Conservation (phyloP, 2,797 vertebrate genomes). For the Coreius guichenoti region DNA sequence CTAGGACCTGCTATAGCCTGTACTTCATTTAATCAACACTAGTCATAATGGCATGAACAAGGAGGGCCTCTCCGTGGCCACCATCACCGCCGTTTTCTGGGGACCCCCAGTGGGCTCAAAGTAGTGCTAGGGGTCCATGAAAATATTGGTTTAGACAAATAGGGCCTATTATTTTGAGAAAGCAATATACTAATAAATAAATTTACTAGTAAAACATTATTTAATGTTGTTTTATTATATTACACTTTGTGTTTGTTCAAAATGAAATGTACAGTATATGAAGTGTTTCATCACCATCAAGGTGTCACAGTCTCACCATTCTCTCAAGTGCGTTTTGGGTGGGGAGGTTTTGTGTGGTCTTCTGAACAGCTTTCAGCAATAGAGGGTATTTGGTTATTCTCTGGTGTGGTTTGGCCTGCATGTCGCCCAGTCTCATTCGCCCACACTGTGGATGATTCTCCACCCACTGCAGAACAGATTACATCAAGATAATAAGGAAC, state of each 20-base stretch:
- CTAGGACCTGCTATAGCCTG: too few relatives aligned
- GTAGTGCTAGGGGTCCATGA: neutral
- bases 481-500: neutral
- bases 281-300: neutral
- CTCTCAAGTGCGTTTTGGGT: conserved; percentile 67
- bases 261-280: neutral
- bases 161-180: neutral
- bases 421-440: conserved; percentile 83
- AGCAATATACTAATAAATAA: neutral
- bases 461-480: conserved; percentile 79
- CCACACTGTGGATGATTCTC: conserved; percentile 81
- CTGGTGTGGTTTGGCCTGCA: conserved; percentile 87
- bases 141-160: neutral
- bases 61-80: too few relatives aligned
- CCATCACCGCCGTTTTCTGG: neutral
- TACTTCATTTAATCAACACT: too few relatives aligned
- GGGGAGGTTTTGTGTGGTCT: conserved; percentile 71
- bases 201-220: neutral
- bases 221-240: neutral
- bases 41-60: too few relatives aligned
- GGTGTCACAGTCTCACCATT: conserved; percentile 75
- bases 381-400: conserved; percentile 89
- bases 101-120: neutral
- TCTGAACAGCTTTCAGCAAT: conserved; percentile 83
- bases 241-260: neutral